These are phyloP conservation scores for Lepidurus packardi DNA, from an alignment of 1,140 invertebrate species.

Conservation along the genomic window DNA sequence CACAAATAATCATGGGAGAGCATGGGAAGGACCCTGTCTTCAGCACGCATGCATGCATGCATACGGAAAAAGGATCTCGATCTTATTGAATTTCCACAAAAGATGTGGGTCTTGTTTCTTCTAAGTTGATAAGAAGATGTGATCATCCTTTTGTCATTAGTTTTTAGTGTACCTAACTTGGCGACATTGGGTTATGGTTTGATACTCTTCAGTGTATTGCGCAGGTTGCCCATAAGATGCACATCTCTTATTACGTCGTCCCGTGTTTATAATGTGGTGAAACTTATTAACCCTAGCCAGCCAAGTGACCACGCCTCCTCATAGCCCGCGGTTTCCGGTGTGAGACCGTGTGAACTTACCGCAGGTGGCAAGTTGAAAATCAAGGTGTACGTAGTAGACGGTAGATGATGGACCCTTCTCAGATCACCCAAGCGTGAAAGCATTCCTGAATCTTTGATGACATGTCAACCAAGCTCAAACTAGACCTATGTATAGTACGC, in stretches of 20 bases:
- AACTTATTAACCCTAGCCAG: not conserved
- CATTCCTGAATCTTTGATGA: not conserved
- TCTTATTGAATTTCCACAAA: not conserved
- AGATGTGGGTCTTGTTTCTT: slow-evolving; percentile 5
- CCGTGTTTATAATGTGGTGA: not conserved
- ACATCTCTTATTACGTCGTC: not conserved
- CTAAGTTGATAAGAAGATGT: not conserved
- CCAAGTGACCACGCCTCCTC: not conserved
- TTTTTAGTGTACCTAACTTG: not conserved
- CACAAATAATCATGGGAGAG: not conserved
- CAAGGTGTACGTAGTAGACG: not conserved
- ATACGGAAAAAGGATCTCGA: slow-evolving; percentile 30
- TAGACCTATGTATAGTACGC: not conserved
- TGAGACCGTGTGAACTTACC: slow-evolving; percentile 5
- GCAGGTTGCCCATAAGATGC: not conserved
- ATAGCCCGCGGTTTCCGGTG: slow-evolving; percentile 4
- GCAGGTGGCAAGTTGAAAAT: slow-evolving; percentile 18
- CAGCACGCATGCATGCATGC: slow-evolving; percentile 24
- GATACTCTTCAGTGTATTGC: not conserved
- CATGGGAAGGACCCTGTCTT: not conserved
- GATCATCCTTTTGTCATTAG: slow-evolving; percentile 2
- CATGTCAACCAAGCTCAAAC: not conserved
- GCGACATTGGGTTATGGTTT: not conserved
- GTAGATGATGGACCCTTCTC: not conserved
- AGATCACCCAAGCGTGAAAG: slow-evolving; percentile 1